Evolutionary conservation across 2,113 vertebrate genomes (phyloP), one percentile per base, ranked within the genome.

Genomic region (Coryphaenoides rupestris): DNA sequence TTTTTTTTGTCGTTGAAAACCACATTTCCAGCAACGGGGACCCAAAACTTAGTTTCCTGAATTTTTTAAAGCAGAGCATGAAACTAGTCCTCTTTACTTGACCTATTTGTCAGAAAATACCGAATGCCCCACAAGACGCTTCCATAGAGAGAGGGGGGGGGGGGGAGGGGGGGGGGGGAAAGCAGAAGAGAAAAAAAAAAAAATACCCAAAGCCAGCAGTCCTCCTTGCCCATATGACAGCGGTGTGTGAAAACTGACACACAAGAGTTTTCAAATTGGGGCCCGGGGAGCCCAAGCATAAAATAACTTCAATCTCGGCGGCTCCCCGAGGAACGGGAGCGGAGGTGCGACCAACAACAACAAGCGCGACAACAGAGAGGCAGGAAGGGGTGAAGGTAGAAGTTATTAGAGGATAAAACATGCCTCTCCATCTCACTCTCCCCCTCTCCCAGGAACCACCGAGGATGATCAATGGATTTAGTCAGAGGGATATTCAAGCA

Each of bases 321-420:
- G 91, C 92, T 96, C 95, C 97, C 95, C 0, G 78, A 96, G 95
- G 96, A 95, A 95, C 94, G 91, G n/a, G 87, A 71, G 84, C 88
- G 81, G 84, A 87, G 87, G 89, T 94, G 92, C 92, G 91, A 95
- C 95, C 94, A 97, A 94, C 94, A 95, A 91, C 94, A 94, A 92
- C 91, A 94, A 26, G 3, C 3, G 13, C 92, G 94, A 96, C 95
- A 95, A 95, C 93, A 23, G 86, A 79, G 79, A 85, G 76, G 85
- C 88, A 89, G 84, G 88, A 92, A 89, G 89, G 90, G 90, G 93
- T 96, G 93, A 96, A 95, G 93, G 93, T 94, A 94, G 94, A 94
- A 95, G 94, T 97, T 98, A 98, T 99, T 98, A 98, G 94, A 94
- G 95, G 93, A 94, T 94, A 96, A 95, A 98, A 96, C 95, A 95